These are phyloP conservation scores for Ernsta delagoae DNA, from an alignment of 2,888 invertebrate genomes.

Conservation along the genomic window DNA sequence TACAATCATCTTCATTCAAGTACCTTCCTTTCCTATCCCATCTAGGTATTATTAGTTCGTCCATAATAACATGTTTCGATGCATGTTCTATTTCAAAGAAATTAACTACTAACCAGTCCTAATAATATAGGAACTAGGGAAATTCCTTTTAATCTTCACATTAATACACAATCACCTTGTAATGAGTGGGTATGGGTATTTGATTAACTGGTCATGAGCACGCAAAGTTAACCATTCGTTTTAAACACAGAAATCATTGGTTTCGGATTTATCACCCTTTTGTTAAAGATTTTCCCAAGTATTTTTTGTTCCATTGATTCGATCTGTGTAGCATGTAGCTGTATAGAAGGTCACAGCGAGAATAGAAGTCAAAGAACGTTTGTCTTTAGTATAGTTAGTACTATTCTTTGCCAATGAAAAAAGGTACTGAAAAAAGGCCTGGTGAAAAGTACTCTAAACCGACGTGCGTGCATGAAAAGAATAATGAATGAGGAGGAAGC, in stretches of 20 bases:
- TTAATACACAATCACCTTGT: slow-evolving; percentile 2
- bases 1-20: too few species aligned
- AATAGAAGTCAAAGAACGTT: too few species aligned
- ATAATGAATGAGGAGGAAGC: too few species aligned
- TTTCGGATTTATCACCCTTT: not conserved
- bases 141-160: slow-evolving; percentile 5
- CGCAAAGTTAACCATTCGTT: not conserved
- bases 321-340: too few species aligned
- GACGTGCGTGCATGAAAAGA: too few species aligned
- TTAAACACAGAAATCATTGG: not conserved
- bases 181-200: not conserved
- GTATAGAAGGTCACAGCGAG: too few species aligned
- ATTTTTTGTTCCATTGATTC: not conserved
- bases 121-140: not conserved
- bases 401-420: too few species aligned
- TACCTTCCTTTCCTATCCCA: not conserved
- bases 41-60: not conserved
- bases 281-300: not conserved
- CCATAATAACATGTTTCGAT: not conserved
- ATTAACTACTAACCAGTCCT: not conserved
- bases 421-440: too few species aligned
- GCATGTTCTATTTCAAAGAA: slow-evolving; percentile 5
- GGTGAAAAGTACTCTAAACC: too few species aligned
- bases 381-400: too few species aligned
- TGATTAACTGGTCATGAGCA: slow-evolving; percentile 9